These are phyloP conservation scores for Drosophila jambulina DNA, from an alignment of 1,140 invertebrate genomes.

Conservation along the genomic window DNA sequence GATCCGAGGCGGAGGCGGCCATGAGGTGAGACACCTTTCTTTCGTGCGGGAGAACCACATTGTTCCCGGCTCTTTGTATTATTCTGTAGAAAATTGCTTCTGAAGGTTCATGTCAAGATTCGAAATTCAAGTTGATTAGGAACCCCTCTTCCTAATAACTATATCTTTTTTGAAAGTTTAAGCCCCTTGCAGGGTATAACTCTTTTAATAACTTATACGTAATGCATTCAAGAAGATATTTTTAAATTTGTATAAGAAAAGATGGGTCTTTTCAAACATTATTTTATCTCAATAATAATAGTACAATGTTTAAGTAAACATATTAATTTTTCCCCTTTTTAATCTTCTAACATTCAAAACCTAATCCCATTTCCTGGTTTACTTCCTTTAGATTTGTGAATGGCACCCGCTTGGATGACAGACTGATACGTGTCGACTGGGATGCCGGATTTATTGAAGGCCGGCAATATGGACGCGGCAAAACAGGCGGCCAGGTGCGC, in stretches of 20 bases:
- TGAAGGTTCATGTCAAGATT: background rate
- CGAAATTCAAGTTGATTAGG: background rate
- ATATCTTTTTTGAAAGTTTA: no score
- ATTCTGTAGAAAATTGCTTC: background rate
- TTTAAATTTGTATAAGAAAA: no score
- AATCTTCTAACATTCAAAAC: no score
- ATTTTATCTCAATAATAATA: no score
- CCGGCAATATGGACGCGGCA: slow-evolving; percentile 98
- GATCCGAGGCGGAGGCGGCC: slow-evolving; percentile 95
- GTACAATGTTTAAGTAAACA: no score
- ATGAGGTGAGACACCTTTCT: slow-evolving; percentile 89
- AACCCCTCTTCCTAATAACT: background rate
- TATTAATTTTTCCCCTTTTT: no score
- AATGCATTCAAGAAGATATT: no score
- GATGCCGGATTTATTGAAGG: slow-evolving; percentile 99
- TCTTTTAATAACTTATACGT: no score
- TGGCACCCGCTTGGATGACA: slow-evolving; percentile 98
- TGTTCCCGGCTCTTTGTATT: background rate
- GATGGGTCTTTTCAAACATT: no score
- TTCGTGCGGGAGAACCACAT: background rate
- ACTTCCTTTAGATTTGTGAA: slow-evolving; percentile 91
- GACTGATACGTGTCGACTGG: slow-evolving; percentile 99
- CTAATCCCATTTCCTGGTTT: no score
- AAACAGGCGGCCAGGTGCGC: slow-evolving; percentile 99
- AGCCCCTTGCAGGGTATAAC: no score